Evolutionary conservation across 2,888 invertebrate genomes (phyloP).

Genomic region (Trachelus iudaicus): DNA sequence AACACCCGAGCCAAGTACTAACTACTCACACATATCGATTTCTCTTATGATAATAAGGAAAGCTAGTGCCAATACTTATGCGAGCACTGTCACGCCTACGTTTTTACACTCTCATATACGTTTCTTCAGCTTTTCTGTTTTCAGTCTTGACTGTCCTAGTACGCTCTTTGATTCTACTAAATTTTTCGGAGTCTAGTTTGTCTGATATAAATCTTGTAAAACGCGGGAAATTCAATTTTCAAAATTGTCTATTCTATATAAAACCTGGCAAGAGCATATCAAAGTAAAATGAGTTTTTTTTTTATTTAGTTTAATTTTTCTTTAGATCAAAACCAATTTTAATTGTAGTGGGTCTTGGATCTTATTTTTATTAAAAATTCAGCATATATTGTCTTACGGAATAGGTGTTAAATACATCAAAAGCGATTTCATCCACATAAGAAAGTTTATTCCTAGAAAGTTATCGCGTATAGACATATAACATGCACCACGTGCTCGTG

Average conservation of each 20-base stretch:
- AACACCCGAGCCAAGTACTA: constrained; percentile 14
- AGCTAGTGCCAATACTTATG: neutral
- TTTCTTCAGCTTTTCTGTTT: neutral
- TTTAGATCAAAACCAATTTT: neutral
- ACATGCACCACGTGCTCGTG: constrained; percentile 35
- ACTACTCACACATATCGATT: constrained; percentile 22
- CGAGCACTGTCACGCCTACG: neutral
- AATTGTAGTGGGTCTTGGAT: neutral
- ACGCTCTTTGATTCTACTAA: neutral
- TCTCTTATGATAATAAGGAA: constrained; percentile 21
- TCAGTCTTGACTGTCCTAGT: neutral
- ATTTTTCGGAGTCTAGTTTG: neutral
- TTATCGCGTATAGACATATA: neutral
- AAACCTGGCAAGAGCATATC: neutral
- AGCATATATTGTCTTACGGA: neutral
- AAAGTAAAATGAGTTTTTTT: neutral
- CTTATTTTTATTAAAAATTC: neutral
- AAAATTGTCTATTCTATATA: neutral
- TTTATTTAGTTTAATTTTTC: neutral
- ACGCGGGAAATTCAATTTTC: neutral
- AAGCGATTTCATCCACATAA: neutral
- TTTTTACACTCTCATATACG: neutral
- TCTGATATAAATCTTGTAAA: neutral
- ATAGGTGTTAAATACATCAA: neutral
- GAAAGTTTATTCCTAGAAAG: neutral